Conservation (phyloP, 1,140 invertebrate species). For the Gonatopus flavifemur region DNA sequence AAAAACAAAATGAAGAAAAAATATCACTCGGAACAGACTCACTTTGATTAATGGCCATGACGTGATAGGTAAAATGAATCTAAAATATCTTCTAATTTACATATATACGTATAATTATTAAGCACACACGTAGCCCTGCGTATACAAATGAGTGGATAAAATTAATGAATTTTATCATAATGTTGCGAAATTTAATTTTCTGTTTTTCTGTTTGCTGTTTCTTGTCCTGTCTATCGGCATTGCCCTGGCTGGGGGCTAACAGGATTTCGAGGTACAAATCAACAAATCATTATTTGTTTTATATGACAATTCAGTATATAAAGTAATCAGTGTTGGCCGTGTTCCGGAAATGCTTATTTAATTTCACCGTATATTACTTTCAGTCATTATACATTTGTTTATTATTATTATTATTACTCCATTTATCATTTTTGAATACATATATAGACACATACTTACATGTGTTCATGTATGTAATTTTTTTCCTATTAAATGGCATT, state of each 20-base stretch:
- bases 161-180: too few species aligned
- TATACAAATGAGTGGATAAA: conserved; percentile 25
- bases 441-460: background rate
- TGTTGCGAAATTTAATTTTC: conserved; percentile 43
- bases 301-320: conserved; percentile 51
- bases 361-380: conserved; percentile 33
- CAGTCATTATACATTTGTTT: conserved; percentile 26
- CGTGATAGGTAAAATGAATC: conserved; percentile 31
- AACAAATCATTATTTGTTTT: conserved; percentile 48
- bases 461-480: conserved; percentile 13
- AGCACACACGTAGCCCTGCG: too few species aligned
- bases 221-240: conserved; percentile 56
- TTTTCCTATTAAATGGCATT: conserved; percentile 38
- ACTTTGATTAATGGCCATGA: conserved; percentile 22
- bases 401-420: conserved; percentile 21
- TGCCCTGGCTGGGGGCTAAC: conserved; percentile 55
- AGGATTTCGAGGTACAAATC: conserved; percentile 59
- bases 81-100: conserved; percentile 16
- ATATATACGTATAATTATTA: conserved; percentile 17
- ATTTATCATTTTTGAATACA: conserved; percentile 10
- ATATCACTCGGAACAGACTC: too few species aligned
- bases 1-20: too few species aligned
- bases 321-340: conserved; percentile 54
- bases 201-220: conserved; percentile 57
- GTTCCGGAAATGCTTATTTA: conserved; percentile 52